phyloP scores from a whole-genome alignment of 2,113 vertebrate genomes.

The Brachirus orientalis region DNA sequence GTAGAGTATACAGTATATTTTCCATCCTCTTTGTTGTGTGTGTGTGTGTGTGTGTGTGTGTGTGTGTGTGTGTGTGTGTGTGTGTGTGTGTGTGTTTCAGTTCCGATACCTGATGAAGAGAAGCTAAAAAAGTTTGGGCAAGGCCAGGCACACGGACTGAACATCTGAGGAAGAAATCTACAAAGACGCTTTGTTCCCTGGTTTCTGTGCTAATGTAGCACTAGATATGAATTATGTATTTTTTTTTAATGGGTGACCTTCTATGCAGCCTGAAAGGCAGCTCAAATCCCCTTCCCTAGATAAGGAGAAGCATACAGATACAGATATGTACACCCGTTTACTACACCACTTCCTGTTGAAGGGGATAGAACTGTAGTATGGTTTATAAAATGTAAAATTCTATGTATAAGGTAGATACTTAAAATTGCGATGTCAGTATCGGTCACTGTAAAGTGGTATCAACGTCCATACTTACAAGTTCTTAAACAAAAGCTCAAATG shows the following conservation, averaged over 20 bases:
- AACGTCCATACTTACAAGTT: too few relatives aligned
- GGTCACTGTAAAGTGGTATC: too few relatives aligned
- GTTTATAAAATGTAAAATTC: too few relatives aligned
- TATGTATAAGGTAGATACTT: too few relatives aligned
- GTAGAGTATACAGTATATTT: constrained; percentile 40
- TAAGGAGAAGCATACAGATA: constrained; percentile 39
- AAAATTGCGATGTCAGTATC: too few relatives aligned
- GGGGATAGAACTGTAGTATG: constrained; percentile 4
- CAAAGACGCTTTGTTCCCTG: constrained; percentile 77
- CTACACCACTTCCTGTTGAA: background rate
- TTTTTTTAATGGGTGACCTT: constrained; percentile 72
- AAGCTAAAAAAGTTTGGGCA: constrained; percentile 60
- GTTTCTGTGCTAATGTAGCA: constrained; percentile 58
- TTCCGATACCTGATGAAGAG: constrained; percentile 3
- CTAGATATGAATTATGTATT: constrained; percentile 81
- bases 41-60: constrained; percentile 16
- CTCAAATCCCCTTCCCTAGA: constrained; percentile 20
- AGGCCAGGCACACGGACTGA: constrained; percentile 57
- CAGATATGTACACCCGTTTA: constrained; percentile 23
- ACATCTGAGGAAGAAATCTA: constrained; percentile 68
- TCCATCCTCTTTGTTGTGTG: constrained; percentile 41
- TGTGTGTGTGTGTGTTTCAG: constrained; percentile 9
- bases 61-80: constrained; percentile 22
- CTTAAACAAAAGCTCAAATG: too few relatives aligned
- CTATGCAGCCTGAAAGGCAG: constrained; percentile 55